Evolutionary conservation across 2,113 vertebrate genomes (phyloP).

Genomic region (Lophotis ruficrista): DNA sequence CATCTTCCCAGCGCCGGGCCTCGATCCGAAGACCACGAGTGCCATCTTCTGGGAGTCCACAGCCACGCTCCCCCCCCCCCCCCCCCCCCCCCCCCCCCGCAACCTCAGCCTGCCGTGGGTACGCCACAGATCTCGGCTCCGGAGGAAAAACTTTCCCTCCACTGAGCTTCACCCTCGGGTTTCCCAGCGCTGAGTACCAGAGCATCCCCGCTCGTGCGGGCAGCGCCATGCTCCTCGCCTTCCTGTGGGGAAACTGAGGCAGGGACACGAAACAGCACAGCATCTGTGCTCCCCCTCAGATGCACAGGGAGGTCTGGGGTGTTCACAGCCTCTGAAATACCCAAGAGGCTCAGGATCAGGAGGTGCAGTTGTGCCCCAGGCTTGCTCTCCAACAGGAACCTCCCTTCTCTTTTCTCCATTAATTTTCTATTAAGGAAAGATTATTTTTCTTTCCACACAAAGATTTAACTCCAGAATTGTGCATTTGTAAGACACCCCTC

Average conservation of each 20-base stretch:
- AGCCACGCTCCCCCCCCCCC: not conserved
- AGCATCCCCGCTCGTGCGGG: not conserved
- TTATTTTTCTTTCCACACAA: not conserved
- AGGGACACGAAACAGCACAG: not conserved
- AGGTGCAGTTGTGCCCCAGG: not conserved
- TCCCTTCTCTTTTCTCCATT: not conserved
- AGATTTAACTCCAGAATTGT: not conserved
- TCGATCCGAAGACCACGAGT: conserved; percentile 37
- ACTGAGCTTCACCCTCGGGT: not conserved
- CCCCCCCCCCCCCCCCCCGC: too few species aligned
- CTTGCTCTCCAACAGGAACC: not conserved
- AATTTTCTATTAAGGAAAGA: not conserved
- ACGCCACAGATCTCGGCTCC: not conserved
- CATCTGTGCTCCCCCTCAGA: accelerated
- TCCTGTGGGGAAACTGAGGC: not conserved
- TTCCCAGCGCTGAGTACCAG: not conserved
- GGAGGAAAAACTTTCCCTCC: not conserved
- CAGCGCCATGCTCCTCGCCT: not conserved
- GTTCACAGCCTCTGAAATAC: not conserved
- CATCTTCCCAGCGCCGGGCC: accelerated
- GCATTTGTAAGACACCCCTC: not conserved
- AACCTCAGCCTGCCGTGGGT: not conserved
- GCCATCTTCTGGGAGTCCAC: conserved; percentile 52
- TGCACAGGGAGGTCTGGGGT: not conserved
- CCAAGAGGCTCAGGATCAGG: not conserved